Evolutionary conservation across 2,113 vertebrate genomes (phyloP), one percentile per base, ranked within the genome.

Genomic region (Phalacrocorax carbo): DNA sequence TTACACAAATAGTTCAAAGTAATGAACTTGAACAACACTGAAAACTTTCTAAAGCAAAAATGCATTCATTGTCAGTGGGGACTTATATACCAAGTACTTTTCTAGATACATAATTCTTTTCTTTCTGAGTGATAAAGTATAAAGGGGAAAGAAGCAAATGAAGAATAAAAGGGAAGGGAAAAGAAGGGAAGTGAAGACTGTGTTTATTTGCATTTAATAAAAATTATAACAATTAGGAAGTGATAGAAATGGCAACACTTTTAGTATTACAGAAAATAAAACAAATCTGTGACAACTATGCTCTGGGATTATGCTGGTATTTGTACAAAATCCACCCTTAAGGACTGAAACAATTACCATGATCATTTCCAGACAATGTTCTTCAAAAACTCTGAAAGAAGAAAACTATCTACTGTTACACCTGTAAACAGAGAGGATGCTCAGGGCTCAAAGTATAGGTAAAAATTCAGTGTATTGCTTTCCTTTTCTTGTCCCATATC

Each of bases 321-420:
- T 86, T 49, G 9, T 66, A 85, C 73, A 79, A 79, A 68, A n/a
- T 48, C 10, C 11, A 34, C 26, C 9, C 3, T 48, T 48, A 65
- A 36, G 18, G 10, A 87, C 13, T 95, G 61, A 89, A 96, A 89
- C 26, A 79, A 92, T 91, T 94, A 55, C 34, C 44, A 36, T 34
- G 42, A 72, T 86, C 52, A 83, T 83, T 92, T 91, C 60, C 89
- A 97, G 91, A 91, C 44, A 93, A 34, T 44, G 38, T 82, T 96
- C 19, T 79, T 78, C 88, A 76, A 97, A 97, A 95, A 82, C 76
- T 84, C 88, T 92, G 66, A 84, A 93, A 87, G n/a, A 48, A 69
- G 19, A 86, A 52, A 65, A 8, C 3, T 48, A 46, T 52, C 7
- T 54, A 40, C 36, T 75, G 25, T 83, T 94, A 65, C 25, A 38